Conservation (phyloP, 2,797 vertebrate genomes). For the Anabas testudineus region DNA sequence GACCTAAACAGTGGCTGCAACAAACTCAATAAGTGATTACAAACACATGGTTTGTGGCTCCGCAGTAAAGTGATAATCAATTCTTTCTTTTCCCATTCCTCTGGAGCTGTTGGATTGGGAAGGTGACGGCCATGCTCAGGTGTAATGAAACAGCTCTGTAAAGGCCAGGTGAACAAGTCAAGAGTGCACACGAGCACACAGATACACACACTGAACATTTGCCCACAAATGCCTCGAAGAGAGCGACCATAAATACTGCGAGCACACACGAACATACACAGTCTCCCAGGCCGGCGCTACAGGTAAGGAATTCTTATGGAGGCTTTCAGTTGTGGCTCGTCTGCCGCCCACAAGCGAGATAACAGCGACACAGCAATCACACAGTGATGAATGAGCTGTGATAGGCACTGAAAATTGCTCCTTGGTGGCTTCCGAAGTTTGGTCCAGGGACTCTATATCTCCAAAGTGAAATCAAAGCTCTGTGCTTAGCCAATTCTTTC, state of each 20-base stretch:
- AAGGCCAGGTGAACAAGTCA: constrained; percentile 39
- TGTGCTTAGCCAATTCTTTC: constrained; percentile 63
- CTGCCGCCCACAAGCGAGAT: constrained; percentile 72
- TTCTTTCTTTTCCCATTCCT: constrained; percentile 34
- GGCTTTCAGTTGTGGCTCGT: constrained; percentile 58
- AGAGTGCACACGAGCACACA: constrained; percentile 6
- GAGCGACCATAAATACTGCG: constrained; percentile 32
- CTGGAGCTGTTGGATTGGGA: constrained; percentile 43
- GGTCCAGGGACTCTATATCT: constrained; percentile 76
- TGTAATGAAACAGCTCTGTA: constrained; percentile 56
- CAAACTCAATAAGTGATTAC: constrained; percentile 61
- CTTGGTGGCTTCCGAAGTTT: constrained; percentile 78
- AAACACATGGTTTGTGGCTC: constrained; percentile 50
- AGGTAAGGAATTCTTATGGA: constrained; percentile 71
- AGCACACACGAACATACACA: constrained; percentile 16
- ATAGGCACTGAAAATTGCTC: constrained; percentile 82
- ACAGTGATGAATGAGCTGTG: constrained; percentile 82
- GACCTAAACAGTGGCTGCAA: constrained; percentile 38
- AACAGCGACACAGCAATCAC: constrained; percentile 81
- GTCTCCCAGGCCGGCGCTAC: constrained; percentile 41
- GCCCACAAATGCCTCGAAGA: not conserved
- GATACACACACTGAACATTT: not conserved
- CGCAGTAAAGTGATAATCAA: constrained; percentile 66
- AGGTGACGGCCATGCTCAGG: constrained; percentile 36
- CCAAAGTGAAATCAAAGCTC: constrained; percentile 80